Evolutionary conservation across 2,113 vertebrate genomes (phyloP).

Genomic region (Sinocyclocheilus maitianheensis): DNA sequence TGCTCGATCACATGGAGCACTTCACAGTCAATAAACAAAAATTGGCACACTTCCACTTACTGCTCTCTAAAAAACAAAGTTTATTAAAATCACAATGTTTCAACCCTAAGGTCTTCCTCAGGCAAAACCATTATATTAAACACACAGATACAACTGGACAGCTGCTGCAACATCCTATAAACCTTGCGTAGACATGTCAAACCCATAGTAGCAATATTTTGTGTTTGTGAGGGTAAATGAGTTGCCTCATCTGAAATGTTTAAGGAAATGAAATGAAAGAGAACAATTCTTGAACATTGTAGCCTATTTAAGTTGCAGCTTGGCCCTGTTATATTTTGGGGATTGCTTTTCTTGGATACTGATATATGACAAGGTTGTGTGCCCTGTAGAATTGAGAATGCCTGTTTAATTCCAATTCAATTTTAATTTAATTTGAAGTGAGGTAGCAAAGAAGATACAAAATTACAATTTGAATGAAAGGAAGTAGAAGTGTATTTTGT

Average conservation of each 20-base stretch:
- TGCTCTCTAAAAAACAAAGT: too few relatives aligned
- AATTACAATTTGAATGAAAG: background rate
- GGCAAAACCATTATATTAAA: too few relatives aligned
- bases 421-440: background rate
- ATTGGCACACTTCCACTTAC: too few relatives aligned
- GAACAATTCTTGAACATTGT: background rate
- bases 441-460: background rate
- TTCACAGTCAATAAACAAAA: too few relatives aligned
- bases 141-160: too few relatives aligned
- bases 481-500: background rate
- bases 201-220: background rate
- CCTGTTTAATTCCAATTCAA: background rate
- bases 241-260: background rate
- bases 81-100: too few relatives aligned
- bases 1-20: too few relatives aligned
- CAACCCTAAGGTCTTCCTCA: too few relatives aligned
- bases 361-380: background rate
- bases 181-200: background rate
- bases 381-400: background rate
- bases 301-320: background rate
- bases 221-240: background rate
- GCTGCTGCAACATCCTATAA: too few relatives aligned
- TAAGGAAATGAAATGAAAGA: background rate
- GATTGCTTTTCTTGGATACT: background rate
- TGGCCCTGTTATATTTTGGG: background rate